phyloP scores from a whole-genome alignment of 2,113 vertebrate genomes.

The Macrotus californicus region DNA sequence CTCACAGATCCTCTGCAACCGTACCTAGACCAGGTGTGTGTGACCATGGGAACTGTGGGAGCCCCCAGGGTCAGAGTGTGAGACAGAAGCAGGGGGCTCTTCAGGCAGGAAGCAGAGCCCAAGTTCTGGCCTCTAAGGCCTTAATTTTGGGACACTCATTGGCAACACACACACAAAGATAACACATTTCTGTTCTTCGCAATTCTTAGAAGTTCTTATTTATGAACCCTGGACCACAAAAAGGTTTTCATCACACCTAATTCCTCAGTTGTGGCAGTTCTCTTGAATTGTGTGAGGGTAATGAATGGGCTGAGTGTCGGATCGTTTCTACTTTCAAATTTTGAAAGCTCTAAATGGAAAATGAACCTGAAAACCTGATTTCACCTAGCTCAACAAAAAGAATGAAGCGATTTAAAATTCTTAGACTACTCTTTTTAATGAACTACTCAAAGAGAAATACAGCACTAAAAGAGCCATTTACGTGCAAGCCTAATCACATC shows the following conservation, averaged over 20 bases:
- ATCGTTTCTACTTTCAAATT: background rate
- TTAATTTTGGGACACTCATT: background rate
- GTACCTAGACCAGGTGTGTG: background rate
- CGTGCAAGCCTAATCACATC: background rate
- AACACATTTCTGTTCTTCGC: background rate
- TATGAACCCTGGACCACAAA: background rate
- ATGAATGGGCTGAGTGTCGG: background rate
- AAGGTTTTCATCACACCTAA: background rate
- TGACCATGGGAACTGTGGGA: background rate
- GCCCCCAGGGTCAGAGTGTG: background rate
- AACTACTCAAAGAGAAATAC: conserved; percentile 19
- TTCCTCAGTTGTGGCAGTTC: background rate
- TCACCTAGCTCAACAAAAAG: background rate
- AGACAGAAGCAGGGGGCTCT: background rate
- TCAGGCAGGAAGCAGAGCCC: background rate
- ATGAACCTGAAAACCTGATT: conserved; percentile 6
- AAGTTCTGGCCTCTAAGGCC: background rate
- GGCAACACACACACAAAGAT: background rate
- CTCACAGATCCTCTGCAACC: background rate
- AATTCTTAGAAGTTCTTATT: background rate
- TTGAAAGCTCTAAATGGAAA: conserved; percentile 42
- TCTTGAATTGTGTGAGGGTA: background rate
- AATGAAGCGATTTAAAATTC: background rate
- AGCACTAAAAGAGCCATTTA: background rate
- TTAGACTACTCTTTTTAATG: conserved; percentile 23